Conservation (phyloP, 1,140 invertebrate species). For the Cryptotermes secundus region DNA sequence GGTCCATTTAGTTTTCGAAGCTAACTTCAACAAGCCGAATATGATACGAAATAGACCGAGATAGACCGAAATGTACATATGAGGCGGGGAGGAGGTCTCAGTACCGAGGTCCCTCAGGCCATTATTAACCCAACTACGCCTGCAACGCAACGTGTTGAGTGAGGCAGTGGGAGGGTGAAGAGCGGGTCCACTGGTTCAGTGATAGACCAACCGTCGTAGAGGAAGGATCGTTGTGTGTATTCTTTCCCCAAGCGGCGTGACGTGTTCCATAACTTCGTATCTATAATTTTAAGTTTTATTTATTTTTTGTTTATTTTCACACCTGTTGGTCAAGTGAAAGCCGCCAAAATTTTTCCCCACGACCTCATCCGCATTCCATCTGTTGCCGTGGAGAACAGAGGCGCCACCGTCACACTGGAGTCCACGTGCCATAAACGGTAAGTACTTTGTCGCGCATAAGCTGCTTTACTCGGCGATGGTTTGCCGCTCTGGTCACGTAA, state of each 20-base stretch:
- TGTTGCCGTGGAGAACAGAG: conserved; percentile 48
- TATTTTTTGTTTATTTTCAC: conserved; percentile 8
- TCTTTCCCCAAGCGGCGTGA: background rate
- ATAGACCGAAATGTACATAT: conserved; percentile 34
- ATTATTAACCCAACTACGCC: conserved; percentile 41
- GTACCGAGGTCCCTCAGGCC: conserved; percentile 38
- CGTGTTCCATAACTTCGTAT: background rate
- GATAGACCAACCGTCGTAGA: background rate
- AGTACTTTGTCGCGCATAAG: conserved; percentile 32
- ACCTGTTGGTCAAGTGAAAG: conserved; percentile 4
- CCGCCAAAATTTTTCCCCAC: conserved; percentile 41
- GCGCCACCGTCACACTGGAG: conserved; percentile 53
- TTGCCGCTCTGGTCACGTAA: no score
- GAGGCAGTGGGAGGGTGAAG: background rate
- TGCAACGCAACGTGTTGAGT: conserved; percentile 21
- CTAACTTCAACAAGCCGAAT: conserved; percentile 13
- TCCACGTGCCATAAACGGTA: conserved; percentile 57
- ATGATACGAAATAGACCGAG: conserved; percentile 34
- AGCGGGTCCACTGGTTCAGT: background rate
- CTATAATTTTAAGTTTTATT: background rate
- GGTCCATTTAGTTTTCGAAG: conserved; percentile 8
- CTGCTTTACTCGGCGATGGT: background rate
- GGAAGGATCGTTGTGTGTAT: background rate
- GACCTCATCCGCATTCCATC: conserved; percentile 40
- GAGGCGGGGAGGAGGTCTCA: background rate